phyloP scores from a whole-genome alignment of 2,113 vertebrate species.

The Otolemur garnettii region DNA sequence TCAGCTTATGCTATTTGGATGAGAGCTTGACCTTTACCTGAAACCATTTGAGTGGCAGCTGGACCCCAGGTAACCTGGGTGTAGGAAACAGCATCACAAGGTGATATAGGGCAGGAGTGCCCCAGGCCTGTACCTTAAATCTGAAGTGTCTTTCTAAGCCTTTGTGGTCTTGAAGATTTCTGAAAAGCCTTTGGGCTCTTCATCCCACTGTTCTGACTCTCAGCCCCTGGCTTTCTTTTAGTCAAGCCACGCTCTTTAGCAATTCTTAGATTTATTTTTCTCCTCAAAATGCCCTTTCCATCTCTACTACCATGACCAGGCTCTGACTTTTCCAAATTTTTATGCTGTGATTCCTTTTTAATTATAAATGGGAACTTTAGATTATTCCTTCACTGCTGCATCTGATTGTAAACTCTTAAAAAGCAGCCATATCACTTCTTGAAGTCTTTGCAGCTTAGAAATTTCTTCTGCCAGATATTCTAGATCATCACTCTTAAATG shows the following conservation, averaged over 20 bases:
- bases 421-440: neutral
- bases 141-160: neutral
- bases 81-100: neutral
- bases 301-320: neutral
- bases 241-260: neutral
- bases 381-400: neutral
- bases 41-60: neutral
- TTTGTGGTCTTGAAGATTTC: neutral
- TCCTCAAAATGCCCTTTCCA: neutral
- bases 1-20: neutral
- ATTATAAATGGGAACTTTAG: neutral
- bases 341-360: neutral
- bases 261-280: neutral
- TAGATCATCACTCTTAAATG: neutral
- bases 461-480: neutral
- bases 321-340: neutral
- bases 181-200: neutral
- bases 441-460: neutral
- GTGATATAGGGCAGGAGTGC: neutral
- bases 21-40: neutral
- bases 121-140: neutral
- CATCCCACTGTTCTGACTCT: neutral
- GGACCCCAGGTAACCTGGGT: neutral
- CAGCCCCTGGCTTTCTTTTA: neutral
- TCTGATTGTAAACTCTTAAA: neutral